Percentiles rank a stretch among this genome's conserved stretches.
phyloP scores from a whole-genome alignment of 2,113 vertebrate species.

The Lamprologus lemairii region DNA sequence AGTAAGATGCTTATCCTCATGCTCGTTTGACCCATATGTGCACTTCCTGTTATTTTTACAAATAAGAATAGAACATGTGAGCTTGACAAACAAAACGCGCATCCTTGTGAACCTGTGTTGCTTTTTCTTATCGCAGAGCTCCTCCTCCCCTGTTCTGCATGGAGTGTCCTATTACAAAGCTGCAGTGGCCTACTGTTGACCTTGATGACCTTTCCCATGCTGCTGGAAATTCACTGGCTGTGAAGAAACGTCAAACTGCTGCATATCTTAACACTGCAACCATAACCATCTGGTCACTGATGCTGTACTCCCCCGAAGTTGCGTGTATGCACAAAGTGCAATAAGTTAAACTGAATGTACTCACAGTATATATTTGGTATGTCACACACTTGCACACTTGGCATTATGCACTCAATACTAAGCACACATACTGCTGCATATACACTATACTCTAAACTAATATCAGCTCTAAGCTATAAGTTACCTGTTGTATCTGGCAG shows the following conservation, averaged over 20 bases:
- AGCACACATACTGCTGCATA: conserved; percentile 33
- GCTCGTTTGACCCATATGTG: neutral
- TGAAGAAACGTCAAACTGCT: conserved; percentile 23
- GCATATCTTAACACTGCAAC: conserved; percentile 20
- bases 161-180: conserved; percentile 60
- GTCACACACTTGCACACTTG: conserved; percentile 33
- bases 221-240: conserved; percentile 53
- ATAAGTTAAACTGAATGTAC: conserved; percentile 30
- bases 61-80: neutral
- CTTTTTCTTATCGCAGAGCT: conserved; percentile 45
- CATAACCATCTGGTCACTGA: conserved; percentile 19
- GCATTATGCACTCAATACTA: conserved; percentile 36
- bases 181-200: conserved; percentile 55
- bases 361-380: conserved; percentile 9
- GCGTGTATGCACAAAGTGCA: conserved; percentile 47
- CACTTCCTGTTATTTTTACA: neutral
- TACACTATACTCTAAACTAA: conserved; percentile 10
- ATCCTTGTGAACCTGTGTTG: neutral
- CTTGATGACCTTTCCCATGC: conserved; percentile 49
- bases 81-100: fast-evolving
- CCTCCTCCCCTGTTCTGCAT: conserved; percentile 55
- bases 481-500: neutral
- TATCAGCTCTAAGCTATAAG: conserved; percentile 4
- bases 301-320: conserved; percentile 4
- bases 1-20: conserved; percentile 42